A percentile compares a stretch with the other conserved stretches of the same genome.
These are phyloP conservation scores for Stenchaetothrips biformis DNA, from an alignment of 2,888 invertebrate species.

Conservation along the genomic window DNA sequence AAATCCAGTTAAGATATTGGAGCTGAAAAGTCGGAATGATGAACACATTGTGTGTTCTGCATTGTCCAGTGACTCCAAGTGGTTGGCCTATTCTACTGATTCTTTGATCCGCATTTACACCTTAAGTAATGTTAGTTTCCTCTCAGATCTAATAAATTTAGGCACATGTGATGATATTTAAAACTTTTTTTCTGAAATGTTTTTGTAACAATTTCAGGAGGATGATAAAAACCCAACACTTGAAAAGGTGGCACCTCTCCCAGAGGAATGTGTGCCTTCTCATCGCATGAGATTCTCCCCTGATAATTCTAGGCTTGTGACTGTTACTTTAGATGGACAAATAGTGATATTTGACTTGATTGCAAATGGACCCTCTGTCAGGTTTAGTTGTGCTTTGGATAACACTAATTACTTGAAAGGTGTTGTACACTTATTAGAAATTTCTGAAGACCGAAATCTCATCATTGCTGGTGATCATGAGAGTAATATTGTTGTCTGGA, in stretches of 20 bases:
- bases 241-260: conserved; percentile 37
- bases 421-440: conserved; percentile 50
- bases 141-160: background rate
- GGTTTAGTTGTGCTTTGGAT: conserved; percentile 29
- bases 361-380: conserved; percentile 39
- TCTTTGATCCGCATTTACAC: conserved; percentile 61
- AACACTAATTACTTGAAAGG: conserved; percentile 48
- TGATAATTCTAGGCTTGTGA: conserved; percentile 44
- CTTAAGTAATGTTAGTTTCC: conserved; percentile 52
- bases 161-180: background rate
- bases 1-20: conserved; percentile 63
- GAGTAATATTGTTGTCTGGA: conserved; percentile 64
- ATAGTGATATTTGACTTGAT: conserved; percentile 47
- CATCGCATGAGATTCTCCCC: conserved; percentile 36
- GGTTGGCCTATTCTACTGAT: conserved; percentile 70
- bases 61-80: conserved; percentile 64
- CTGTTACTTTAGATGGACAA: conserved; percentile 45
- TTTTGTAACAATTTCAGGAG: conserved; percentile 36
- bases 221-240: conserved; percentile 41
- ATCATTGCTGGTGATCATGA: conserved; percentile 62
- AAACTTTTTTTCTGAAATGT: conserved; percentile 30
- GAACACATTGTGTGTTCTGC: conserved; percentile 66
- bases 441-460: conserved; percentile 56
- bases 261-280: conserved; percentile 33
- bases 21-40: conserved; percentile 59